Percentiles rank a stretch among this genome's conserved stretches.
These are phyloP conservation scores for Drosophila melanica DNA, from an alignment of 1,140 invertebrate genomes.

Conservation along the genomic window DNA sequence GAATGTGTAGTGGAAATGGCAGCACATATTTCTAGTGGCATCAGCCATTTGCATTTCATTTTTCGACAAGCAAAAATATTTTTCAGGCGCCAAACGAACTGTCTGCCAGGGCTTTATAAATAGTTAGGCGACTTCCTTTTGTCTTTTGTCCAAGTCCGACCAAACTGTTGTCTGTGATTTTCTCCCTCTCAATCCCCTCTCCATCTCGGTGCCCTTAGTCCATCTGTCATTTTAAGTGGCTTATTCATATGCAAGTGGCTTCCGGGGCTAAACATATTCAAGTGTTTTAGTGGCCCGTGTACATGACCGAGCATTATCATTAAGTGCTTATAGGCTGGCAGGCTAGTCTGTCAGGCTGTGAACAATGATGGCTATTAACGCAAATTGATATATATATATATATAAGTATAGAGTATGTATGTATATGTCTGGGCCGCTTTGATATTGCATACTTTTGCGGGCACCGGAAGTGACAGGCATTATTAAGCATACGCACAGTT, in stretches of 20 bases:
- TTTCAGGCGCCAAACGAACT: slow-evolving; percentile 33
- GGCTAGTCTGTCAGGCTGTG: slow-evolving; percentile 13
- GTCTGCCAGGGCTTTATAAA: slow-evolving; percentile 61
- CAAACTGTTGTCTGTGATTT: slow-evolving; percentile 13
- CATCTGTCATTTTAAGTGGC: slow-evolving; percentile 82
- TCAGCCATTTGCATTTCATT: slow-evolving; percentile 77
- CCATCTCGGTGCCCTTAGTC: slow-evolving; percentile 34
- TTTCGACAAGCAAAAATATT: slow-evolving; percentile 76
- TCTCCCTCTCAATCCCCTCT: neutral
- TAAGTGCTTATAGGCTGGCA: slow-evolving; percentile 78
- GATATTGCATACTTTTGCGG: slow-evolving; percentile 43
- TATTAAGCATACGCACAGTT: slow-evolving; percentile 64
- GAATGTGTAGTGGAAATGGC: slow-evolving; percentile 48
- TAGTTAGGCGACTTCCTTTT: slow-evolving; percentile 73
- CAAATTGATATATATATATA: slow-evolving; percentile 71
- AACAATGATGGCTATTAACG: slow-evolving; percentile 81
- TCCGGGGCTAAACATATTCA: slow-evolving; percentile 82
- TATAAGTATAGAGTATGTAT: neutral
- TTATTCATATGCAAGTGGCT: slow-evolving; percentile 83
- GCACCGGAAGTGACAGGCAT: slow-evolving; percentile 49
- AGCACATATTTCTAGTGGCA: slow-evolving; percentile 66
- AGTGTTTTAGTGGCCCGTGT: slow-evolving; percentile 81
- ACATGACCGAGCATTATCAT: slow-evolving; percentile 81
- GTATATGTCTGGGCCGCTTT: neutral
- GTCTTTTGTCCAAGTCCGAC: slow-evolving; percentile 66